A percentile compares a stretch with the other conserved stretches of the same genome.
Evolutionary conservation across 2,797 vertebrate genomes (phyloP).

Genomic region (Triplophysa bombifrons): DNA sequence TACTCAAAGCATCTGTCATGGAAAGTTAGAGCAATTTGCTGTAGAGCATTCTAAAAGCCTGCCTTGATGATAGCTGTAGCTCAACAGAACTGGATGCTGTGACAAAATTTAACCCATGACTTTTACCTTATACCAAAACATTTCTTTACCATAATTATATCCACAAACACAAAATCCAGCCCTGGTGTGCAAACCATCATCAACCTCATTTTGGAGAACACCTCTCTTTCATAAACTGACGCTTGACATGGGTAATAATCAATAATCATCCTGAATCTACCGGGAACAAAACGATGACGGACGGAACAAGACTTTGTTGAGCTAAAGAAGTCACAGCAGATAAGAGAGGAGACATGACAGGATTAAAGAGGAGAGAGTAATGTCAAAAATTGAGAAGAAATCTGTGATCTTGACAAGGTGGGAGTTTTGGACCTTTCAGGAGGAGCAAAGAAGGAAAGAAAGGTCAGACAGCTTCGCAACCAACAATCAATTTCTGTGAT

Average conservation of each 20-base stretch:
- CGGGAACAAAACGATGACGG: background rate
- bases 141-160: background rate
- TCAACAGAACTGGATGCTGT: background rate
- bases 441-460: slow-evolving; percentile 2
- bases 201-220: background rate
- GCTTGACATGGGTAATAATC: background rate
- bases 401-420: slow-evolving; percentile 3
- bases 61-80: background rate
- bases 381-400: slow-evolving; percentile 6
- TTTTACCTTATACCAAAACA: background rate
- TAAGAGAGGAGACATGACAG: background rate
- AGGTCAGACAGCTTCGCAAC: slow-evolving; percentile 27
- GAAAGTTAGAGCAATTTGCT: slow-evolving; percentile 6
- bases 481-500: background rate
- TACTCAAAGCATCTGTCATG: slow-evolving; percentile 9
- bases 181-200: background rate
- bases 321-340: background rate
- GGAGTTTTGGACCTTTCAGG: background rate
- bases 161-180: background rate
- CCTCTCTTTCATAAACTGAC: background rate
- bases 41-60: background rate
- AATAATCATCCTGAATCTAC: background rate
- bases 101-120: background rate
- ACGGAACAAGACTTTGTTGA: slow-evolving; percentile 11
- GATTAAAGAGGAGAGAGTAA: background rate